Conservation (phyloP, 2,113 vertebrate species). For the Onychorhynchus coronatus region DNA sequence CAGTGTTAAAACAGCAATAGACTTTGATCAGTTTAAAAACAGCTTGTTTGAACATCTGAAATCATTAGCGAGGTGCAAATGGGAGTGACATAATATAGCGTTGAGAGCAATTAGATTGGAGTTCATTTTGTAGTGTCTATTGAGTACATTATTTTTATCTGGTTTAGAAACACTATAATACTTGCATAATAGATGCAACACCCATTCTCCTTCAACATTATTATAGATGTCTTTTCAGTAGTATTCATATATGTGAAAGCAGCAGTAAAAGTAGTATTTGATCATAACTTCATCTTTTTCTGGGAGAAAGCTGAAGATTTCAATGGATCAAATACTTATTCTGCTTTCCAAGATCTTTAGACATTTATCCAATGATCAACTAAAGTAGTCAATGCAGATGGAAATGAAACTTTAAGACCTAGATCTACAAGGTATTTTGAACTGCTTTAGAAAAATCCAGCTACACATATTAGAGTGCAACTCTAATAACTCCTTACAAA, state of each 20-base stretch:
- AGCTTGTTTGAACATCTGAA: constrained; percentile 49
- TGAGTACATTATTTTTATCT: constrained; percentile 54
- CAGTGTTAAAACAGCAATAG: constrained; percentile 45
- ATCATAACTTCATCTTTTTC: constrained; percentile 6
- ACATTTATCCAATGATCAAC: background rate
- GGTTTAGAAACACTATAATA: constrained; percentile 51
- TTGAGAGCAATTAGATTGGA: constrained; percentile 30
- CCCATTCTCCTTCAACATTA: constrained; percentile 31
- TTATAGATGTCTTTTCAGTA: background rate
- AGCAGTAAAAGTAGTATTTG: constrained; percentile 18
- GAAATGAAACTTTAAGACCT: constrained; percentile 38
- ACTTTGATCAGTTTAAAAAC: constrained; percentile 44
- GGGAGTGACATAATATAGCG: constrained; percentile 14
- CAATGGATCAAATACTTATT: background rate
- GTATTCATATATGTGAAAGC: background rate
- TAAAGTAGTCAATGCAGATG: background rate
- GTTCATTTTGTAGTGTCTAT: constrained; percentile 30
- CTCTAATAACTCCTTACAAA: background rate
- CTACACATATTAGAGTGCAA: background rate
- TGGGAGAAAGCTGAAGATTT: constrained; percentile 6
- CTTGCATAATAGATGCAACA: constrained; percentile 20
- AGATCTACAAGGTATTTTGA: background rate
- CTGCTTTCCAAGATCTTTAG: background rate
- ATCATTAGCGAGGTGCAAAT: constrained; percentile 61
- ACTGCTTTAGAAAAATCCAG: constrained; percentile 29